Evolutionary conservation across 2,888 invertebrate genomes (phyloP).

Genomic region (Aphidoletes aphidimyza): DNA sequence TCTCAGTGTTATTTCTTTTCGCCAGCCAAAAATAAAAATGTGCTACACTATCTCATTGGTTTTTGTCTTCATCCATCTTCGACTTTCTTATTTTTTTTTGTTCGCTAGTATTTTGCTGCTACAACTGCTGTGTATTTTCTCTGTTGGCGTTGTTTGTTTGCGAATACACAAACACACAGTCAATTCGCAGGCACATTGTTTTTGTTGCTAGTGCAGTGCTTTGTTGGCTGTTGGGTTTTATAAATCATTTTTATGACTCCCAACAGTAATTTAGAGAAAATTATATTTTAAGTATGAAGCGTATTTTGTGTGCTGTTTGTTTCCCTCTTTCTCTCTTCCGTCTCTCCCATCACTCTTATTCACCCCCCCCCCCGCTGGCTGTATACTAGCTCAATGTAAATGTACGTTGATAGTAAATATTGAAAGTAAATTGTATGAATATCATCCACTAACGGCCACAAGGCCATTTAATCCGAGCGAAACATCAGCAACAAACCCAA

Average conservation of each 20-base stretch:
- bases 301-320: neutral
- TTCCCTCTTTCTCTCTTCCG: neutral
- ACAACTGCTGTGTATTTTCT: no score
- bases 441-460: neutral
- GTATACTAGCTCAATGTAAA: no score
- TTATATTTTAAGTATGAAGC: slow-evolving; percentile 53
- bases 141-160: neutral
- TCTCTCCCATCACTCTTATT: no score
- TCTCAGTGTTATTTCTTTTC: no score
- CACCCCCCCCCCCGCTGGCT: no score
- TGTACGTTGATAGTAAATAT: neutral
- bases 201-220: neutral
- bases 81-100: neutral
- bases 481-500: neutral
- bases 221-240: slow-evolving; percentile 37
- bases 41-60: neutral
- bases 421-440: neutral
- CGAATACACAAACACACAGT: no score
- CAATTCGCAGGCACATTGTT: slow-evolving; percentile 17
- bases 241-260: slow-evolving; percentile 55
- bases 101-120: neutral
- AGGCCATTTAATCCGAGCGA: neutral
- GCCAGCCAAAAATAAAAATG: neutral
- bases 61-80: slow-evolving; percentile 6
- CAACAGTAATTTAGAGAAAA: slow-evolving; percentile 54